Conservation (phyloP, 2,888 invertebrate species). For the Conus canariensis region DNA sequence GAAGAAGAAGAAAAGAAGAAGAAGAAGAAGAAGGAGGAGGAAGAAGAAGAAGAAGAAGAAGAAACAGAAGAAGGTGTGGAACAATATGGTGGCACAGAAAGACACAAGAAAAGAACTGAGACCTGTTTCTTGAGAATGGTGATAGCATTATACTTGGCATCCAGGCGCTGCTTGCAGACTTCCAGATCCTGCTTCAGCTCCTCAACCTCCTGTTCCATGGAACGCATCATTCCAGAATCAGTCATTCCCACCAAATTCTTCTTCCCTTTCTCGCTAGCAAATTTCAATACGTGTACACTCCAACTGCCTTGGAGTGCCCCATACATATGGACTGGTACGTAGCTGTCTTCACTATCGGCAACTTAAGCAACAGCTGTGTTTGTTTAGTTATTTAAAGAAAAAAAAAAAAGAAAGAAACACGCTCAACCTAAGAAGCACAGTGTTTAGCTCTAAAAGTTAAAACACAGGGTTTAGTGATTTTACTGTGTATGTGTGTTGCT, state of each 20-base stretch:
- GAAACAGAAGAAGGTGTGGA: background rate
- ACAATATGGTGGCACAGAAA: background rate
- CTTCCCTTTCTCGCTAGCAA: background rate
- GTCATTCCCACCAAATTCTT: background rate
- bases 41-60: background rate
- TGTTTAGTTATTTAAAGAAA: too few species aligned
- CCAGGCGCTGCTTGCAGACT: constrained; percentile 68
- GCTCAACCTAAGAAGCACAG: too few species aligned
- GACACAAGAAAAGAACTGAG: background rate
- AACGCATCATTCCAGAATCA: background rate
- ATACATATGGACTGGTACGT: background rate
- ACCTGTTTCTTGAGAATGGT: constrained; percentile 72
- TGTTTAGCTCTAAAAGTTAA: too few species aligned
- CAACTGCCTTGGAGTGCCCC: background rate
- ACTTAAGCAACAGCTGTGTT: too few species aligned
- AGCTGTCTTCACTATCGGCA: background rate
- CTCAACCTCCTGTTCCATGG: constrained; percentile 69
- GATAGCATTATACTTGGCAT: constrained; percentile 74
- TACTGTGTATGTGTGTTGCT: too few species aligned
- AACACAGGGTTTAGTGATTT: too few species aligned
- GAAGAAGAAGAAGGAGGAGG: too few species aligned
- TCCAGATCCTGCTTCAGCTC: constrained; percentile 71
- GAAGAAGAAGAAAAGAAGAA: too few species aligned
- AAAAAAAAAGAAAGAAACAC: too few species aligned
- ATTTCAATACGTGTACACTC: background rate